Evolutionary conservation across 2,113 vertebrate genomes (phyloP).

Genomic region (Fulmarus glacialis): DNA sequence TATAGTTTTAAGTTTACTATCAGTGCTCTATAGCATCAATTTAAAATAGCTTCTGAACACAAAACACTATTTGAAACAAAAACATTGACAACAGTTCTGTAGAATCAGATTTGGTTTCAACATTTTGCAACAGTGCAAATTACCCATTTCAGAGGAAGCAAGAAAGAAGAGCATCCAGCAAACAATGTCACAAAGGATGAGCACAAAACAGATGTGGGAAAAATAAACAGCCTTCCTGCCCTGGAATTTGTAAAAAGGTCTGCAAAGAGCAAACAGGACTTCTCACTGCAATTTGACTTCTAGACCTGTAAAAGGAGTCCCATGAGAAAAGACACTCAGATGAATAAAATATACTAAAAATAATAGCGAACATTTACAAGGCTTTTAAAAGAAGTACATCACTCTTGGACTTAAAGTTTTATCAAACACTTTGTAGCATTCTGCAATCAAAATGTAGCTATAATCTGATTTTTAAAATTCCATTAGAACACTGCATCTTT

Average conservation of each 20-base stretch:
- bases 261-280: slow-evolving; percentile 77
- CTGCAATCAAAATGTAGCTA: not conserved
- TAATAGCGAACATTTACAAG: not conserved
- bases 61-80: slow-evolving; percentile 38
- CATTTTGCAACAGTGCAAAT: slow-evolving; percentile 77
- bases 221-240: slow-evolving; percentile 95
- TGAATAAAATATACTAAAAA: slow-evolving; percentile 30
- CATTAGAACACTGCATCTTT: not conserved
- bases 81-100: slow-evolving; percentile 30
- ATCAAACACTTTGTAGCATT: not conserved
- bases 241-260: slow-evolving; percentile 89
- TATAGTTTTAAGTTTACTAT: not conserved
- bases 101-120: slow-evolving; percentile 60
- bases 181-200: slow-evolving; percentile 87
- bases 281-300: slow-evolving; percentile 72
- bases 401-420: not conserved
- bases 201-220: slow-evolving; percentile 98
- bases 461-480: not conserved
- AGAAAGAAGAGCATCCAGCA: slow-evolving; percentile 80
- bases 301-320: slow-evolving; percentile 68
- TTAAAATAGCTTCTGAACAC: not conserved
- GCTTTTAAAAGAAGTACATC: not conserved
- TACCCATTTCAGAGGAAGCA: slow-evolving; percentile 63
- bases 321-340: slow-evolving; percentile 58
- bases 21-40: not conserved